Percentiles rank a stretch among this genome's conserved stretches.
Evolutionary conservation across 2,113 vertebrate genomes (phyloP).

Genomic region (Plecturocebus donacophilus): DNA sequence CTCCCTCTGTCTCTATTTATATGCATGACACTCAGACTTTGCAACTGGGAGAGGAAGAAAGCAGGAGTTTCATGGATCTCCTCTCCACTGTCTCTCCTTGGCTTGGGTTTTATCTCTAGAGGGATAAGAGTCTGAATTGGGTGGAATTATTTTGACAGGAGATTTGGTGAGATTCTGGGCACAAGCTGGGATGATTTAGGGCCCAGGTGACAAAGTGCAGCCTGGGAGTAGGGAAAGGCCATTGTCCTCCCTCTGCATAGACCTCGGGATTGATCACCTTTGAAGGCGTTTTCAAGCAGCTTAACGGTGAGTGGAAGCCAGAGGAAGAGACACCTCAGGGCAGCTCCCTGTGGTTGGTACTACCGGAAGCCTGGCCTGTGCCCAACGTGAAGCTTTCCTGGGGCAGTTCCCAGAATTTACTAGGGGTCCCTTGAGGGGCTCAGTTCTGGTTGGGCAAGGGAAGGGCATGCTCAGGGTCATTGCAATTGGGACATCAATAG

Average conservation of each 20-base stretch:
- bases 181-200: not conserved
- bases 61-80: not conserved
- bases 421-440: not conserved
- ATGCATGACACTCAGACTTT: not conserved
- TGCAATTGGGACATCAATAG: not conserved
- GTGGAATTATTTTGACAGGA: not conserved
- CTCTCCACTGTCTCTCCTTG: not conserved
- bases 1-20: not conserved
- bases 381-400: rapidly evolving
- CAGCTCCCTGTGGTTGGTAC: rapidly evolving
- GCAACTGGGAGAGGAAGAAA: not conserved
- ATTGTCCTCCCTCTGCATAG: not conserved
- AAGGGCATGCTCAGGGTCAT: not conserved
- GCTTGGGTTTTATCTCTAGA: not conserved
- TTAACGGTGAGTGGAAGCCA: not conserved
- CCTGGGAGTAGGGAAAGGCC: not conserved
- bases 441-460: not conserved
- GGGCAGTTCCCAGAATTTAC: not conserved
- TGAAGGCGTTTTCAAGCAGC: not conserved
- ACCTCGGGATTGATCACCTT: not conserved
- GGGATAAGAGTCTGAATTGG: not conserved
- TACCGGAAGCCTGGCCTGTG: not conserved
- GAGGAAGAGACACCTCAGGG: not conserved
- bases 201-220: not conserved
- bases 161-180: not conserved